Base-by-base conservation (phyloP, 2,888 invertebrate genomes). In the Athalia cordata region DNA sequence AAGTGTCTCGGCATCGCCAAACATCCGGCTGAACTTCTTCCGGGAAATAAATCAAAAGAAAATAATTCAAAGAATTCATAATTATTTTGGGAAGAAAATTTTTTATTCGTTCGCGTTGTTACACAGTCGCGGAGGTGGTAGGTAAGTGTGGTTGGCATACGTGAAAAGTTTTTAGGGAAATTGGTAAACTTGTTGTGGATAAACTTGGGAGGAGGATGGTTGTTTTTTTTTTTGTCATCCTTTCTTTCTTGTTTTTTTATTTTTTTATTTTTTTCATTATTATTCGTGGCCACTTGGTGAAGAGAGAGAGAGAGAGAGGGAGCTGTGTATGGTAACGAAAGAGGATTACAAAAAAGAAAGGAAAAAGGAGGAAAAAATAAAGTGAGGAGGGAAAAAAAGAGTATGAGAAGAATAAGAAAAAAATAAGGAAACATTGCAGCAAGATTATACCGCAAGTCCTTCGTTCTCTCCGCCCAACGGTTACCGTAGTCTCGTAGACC, bases 371-470 rank as follows among this genome's bases (percentile, higher is more conserved):
- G 57, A 4, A 43, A 4, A 43, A 50, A 50, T 29, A 49, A 74
- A 29, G 11, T 4, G 59, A 47, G 7, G 50, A 15, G 50, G 43
- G 13, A 62, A 62, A 62, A 50, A 62, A 61, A 15, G 13, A 13
- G 13, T 62, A 62, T 62, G 50, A 11, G 50, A 15, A 43, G 49
- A 75, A 62, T 50, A 70, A 70, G 57, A 59, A 13, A 70, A 70
- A 70, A 70, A 70, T 70, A 59, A 57, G 74, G 74, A 62, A 62
- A 62, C 74, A 75, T 75, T 50, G 74, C 74, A 50, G 74, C 74
- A 49, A 59, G 74, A 75, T 75, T 75, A 75, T 81, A 80, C 81
- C 80, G 78, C 79, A 78, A 77, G 77, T 29, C 29, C 29, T 29
- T 29, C 29, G 29, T 78, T 65, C 80, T 78, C 80, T 74, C 77